Conservation (phyloP, 2,113 vertebrate genomes). For the Mustela lutreola region DNA sequence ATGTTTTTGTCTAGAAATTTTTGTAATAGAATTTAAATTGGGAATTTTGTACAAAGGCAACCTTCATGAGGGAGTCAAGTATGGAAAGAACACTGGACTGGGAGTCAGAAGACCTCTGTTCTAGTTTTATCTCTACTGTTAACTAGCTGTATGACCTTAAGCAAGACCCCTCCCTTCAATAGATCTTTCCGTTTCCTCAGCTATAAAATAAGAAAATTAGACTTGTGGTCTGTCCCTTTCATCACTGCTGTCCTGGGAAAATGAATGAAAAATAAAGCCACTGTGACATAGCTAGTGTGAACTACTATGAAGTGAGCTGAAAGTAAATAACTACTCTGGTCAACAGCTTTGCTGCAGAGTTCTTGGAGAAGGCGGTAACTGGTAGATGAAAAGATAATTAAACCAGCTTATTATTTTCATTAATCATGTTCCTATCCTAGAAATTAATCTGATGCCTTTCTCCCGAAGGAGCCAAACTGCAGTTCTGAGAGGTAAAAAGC, state of each 20-base stretch:
- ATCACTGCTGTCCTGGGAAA: conserved; percentile 7
- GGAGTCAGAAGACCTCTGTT: not conserved
- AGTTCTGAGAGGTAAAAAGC: conserved; percentile 55
- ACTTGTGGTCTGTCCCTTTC: not conserved
- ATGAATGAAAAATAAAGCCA: not conserved
- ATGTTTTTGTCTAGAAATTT: conserved; percentile 13
- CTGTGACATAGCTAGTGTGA: not conserved
- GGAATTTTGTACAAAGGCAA: not conserved
- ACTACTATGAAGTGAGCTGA: conserved; percentile 41
- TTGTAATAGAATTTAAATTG: not conserved
- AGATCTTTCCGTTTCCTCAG: not conserved
- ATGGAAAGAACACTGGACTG: not conserved
- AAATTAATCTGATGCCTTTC: conserved; percentile 60
- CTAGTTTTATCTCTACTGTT: not conserved
- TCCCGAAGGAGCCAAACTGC: not conserved
- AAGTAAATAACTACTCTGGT: conserved; percentile 29
- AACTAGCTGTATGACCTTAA: not conserved
- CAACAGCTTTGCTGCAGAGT: conserved; percentile 30
- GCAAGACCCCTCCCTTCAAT: not conserved
- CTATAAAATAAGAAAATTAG: not conserved
- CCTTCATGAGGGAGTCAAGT: not conserved
- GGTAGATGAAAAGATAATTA: conserved; percentile 68
- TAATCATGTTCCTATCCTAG: conserved; percentile 51
- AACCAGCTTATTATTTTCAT: conserved; percentile 70
- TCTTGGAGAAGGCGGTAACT: conserved; percentile 57